Base-by-base conservation (phyloP, 2,797 vertebrate genomes). In the Dendrocincla fuliginosa region DNA sequence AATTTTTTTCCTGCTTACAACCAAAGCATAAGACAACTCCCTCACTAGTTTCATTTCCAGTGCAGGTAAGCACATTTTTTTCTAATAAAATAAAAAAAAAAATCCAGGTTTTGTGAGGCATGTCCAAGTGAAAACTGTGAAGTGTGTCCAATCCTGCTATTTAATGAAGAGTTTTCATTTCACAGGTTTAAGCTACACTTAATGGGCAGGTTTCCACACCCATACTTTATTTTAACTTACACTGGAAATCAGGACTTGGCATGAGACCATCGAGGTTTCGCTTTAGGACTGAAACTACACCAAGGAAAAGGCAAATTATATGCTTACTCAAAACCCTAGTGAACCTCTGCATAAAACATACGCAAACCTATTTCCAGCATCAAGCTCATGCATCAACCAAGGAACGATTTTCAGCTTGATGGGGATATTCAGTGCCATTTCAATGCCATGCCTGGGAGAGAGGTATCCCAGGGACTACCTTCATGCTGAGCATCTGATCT, bases 401-500 rank as follows among this genome's bases (percentile, higher is more conserved):
- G 41, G 22, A 14, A 23, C 8, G 8, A 20, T 46, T 70, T 71
- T 49, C 23, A 42, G 6, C 28, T 14, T 6, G n/a, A 11, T 3
- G 17, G 2, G 35, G 82, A 11, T 18, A 76, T 32, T 39, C 32
- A 73, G 16, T 10, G 3, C n/a, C 13, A 69, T 5, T 41, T 6
- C 52, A 76, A 17, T 2, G 19, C 23, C n/a, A 9, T 6, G 5
- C 25, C 35, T 3, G 1, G 28, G 23, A 65, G 22, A 30, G 28
- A 42, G 20, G 13, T 11, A 44, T 14, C 49, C 9, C 67, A 67
- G 39, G 68, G 68, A 59, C 12, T 6, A 7, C 15, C 3, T 4
- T 22, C n/a, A 5, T 3, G 7, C 25, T 33, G 68, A 10, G 17
- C 37, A 4, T 0, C 3, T 0, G 1, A 33, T 53, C 24, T 1